Evolutionary conservation across 2,797 vertebrate genomes (phyloP), one percentile per base, ranked within the genome.

Genomic region (Xiphophorus birchmanni): DNA sequence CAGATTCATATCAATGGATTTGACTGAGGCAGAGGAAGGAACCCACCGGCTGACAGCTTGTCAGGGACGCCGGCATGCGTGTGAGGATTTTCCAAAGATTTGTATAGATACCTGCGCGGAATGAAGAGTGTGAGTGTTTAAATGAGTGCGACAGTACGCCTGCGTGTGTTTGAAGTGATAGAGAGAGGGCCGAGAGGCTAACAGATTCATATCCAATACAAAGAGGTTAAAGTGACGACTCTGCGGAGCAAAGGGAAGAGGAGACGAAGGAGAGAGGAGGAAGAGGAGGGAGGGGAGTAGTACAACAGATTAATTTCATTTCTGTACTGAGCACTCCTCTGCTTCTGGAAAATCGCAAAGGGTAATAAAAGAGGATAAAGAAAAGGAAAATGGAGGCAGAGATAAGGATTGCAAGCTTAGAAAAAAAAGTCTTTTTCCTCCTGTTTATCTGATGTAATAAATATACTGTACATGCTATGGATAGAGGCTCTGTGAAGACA

Each of bases 231-330:
- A 92, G 91, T 90, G 92, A 94, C 86, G 92, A 92, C 90, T 91
- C 91, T 74, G 87, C 90, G 89, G 89, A 92, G 91, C 90, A 89
- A 85, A 90, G 87, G 88, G 81, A 92, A 90, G 89, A 88, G 88
- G 91, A 93, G 89, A 91, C 87, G 84, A 52, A 82, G 80, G n/a
- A 58, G 54, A 86, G 85, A 80, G 85, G 85, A 80, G 32, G 77
- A 79, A 17, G 75, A 80, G 54, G 72, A 73, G 18, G 76, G 71
- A 82, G 88, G 87, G 87, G 82, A 88, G 92, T 90, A 86, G 90
- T 93, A 95, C 91, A 92, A 92, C 92, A 92, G 92, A 95, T 94
- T 95, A 93, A 95, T 96, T 96, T 95, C 84, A 92, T 95, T 95
- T 95, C 87, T 92, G 89, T 77, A 85, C 87, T 80, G 89, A 91